A percentile compares a stretch with the other conserved stretches of the same genome.
phyloP scores from a whole-genome alignment of 2,113 vertebrate genomes.

The Ceuthmochares aereus region DNA sequence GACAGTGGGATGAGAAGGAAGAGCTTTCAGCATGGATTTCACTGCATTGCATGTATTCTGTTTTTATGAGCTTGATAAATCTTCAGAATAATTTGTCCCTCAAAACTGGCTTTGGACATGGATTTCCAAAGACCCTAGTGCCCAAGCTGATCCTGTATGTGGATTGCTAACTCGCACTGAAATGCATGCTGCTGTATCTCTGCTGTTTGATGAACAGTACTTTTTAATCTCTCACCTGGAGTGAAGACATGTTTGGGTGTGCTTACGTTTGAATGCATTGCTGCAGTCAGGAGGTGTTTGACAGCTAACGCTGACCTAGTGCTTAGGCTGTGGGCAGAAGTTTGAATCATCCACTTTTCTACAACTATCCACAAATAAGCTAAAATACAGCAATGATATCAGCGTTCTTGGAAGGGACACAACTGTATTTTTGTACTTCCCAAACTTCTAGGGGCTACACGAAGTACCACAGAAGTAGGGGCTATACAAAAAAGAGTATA shows the following conservation, averaged over 20 bases:
- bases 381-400: not conserved
- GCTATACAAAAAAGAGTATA: not conserved
- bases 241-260: not conserved
- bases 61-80: not conserved
- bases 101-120: not conserved
- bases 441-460: not conserved
- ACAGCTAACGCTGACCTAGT: not conserved
- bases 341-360: not conserved
- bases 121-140: not conserved
- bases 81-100: not conserved
- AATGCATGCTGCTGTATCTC: not conserved
- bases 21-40: not conserved
- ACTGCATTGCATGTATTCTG: not conserved
- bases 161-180: not conserved
- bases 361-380: not conserved
- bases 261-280: not conserved
- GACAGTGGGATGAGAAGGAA: not conserved
- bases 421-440: not conserved
- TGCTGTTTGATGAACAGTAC: not conserved
- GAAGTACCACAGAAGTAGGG: not conserved
- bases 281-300: not conserved
- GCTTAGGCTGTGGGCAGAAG: not conserved
- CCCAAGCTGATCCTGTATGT: not conserved
- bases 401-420: not conserved
- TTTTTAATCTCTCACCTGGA: not conserved